Base-by-base conservation (phyloP, 2,888 invertebrate genomes). In the Pammene fasciana region DNA sequence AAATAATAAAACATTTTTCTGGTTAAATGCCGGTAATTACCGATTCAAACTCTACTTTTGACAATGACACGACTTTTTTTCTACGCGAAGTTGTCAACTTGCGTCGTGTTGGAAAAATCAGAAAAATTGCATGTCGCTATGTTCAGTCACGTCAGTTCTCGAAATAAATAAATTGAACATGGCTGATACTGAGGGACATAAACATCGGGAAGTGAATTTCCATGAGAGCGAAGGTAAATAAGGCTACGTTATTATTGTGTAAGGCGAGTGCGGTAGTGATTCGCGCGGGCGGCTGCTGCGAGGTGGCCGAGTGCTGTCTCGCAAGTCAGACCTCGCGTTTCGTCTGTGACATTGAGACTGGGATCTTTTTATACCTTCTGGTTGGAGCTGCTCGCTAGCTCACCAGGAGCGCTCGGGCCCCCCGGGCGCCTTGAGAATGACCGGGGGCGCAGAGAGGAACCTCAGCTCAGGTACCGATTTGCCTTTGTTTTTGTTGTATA, bases 301-400 rank as follows among this genome's bases (percentile, higher is more conserved):
- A 79, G 81, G 77, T 85, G 84, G 82, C 81, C 80, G 82, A 81
- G 82, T 85, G 83, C 76, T 78, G 81, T 67, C 74, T 81, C 78
- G 80, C 80, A 79, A 82, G 78, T 78, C 81, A 83, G 86, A 56
- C 90, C 90, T 90, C 92, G 90, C 90, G 91, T 88, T 87, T 81
- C 87, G 79, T 85, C 86, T 87, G 89, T 91, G 92, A 92, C 92
- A 92, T 92, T 92, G 92, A 90, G 91, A 86, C 86, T 88, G 88
- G 89, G 89, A 89, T 91, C 90, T 92, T 92, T 91, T 92, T 91
- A 89, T 90, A 91, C 87, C 90, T 90, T 89, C 90, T 92, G 91
- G 88, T 86, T 90, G 90, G 89, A 90, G 88, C 85, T 81, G 87
- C 87, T 86, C 88, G 90, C 86, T 86, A 86, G 82, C 80, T 80